Percentiles rank a stretch among this genome's conserved stretches.
Evolutionary conservation across 2,113 vertebrate species (phyloP).

Genomic region (Rhineura floridana): DNA sequence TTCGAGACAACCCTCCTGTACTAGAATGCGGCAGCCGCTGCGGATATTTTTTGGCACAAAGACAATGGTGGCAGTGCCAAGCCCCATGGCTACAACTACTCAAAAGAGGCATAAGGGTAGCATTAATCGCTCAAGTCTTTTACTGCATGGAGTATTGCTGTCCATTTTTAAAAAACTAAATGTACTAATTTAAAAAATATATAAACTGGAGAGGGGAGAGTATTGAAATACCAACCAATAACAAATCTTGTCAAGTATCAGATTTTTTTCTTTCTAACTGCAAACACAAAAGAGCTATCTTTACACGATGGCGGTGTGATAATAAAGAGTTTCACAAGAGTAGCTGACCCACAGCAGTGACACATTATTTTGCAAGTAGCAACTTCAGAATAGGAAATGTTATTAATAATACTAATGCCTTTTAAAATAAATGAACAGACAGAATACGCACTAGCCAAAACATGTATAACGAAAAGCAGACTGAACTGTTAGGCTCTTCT

Average conservation of each 20-base stretch:
- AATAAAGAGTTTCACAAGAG: conserved; percentile 50
- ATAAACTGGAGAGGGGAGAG: conserved; percentile 14
- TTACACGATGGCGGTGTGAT: conserved; percentile 32
- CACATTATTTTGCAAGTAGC: conserved; percentile 12
- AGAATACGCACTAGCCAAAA: conserved; percentile 55
- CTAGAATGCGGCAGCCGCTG: conserved; percentile 94
- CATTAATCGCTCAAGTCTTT: conserved; percentile 89
- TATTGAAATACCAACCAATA: conserved; percentile 52
- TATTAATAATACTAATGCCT: neutral
- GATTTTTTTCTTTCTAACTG: conserved; percentile 55
- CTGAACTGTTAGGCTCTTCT: conserved; percentile 29
- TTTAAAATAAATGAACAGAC: conserved; percentile 14
- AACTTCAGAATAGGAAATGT: neutral
- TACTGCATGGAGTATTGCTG: conserved; percentile 75
- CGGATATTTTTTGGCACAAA: conserved; percentile 95
- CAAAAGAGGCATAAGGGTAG: conserved; percentile 91
- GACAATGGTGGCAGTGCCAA: conserved; percentile 93
- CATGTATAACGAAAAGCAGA: conserved; percentile 61
- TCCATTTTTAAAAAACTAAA: conserved; percentile 77
- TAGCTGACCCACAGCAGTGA: conserved; percentile 53
- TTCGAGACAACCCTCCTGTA: conserved; percentile 85
- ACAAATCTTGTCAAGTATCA: conserved; percentile 60
- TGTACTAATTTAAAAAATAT: conserved; percentile 60
- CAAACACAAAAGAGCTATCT: conserved; percentile 37
- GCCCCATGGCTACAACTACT: conserved; percentile 94